These are phyloP conservation scores for Colletes latitarsis DNA, from an alignment of 1,140 invertebrate species.

Conservation along the genomic window DNA sequence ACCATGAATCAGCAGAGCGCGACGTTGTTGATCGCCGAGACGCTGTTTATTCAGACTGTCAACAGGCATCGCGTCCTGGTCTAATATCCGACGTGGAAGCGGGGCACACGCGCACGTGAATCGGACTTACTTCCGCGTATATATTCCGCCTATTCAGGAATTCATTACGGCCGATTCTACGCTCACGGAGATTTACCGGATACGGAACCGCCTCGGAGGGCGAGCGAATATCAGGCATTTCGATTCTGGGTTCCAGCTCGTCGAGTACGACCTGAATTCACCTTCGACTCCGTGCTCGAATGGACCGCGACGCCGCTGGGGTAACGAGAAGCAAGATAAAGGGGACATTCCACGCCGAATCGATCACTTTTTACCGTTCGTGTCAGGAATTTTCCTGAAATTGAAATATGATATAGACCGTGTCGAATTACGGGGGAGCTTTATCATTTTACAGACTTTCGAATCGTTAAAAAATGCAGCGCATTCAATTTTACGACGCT, in stretches of 20 bases:
- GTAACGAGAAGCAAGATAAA: slow-evolving; percentile 51
- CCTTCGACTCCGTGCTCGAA: neutral
- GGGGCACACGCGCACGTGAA: slow-evolving; percentile 33
- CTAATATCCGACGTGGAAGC: slow-evolving; percentile 46
- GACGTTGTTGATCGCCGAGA: slow-evolving; percentile 51
- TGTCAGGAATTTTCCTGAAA: no score
- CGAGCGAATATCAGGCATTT: slow-evolving; percentile 58
- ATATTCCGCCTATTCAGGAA: slow-evolving; percentile 66
- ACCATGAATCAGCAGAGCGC: slow-evolving; percentile 32
- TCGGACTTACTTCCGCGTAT: slow-evolving; percentile 61
- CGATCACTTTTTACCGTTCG: no score
- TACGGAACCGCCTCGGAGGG: slow-evolving; percentile 46
- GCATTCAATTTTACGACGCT: no score
- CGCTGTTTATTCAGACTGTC: slow-evolving; percentile 58
- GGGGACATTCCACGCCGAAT: no score
- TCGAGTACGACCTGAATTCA: slow-evolving; percentile 44
- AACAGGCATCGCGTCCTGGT: slow-evolving; percentile 44
- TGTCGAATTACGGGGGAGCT: no score
- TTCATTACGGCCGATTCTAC: slow-evolving; percentile 70
- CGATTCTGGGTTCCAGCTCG: slow-evolving; percentile 33
- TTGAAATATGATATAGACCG: no score
- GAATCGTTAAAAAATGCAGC: no score
- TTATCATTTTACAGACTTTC: no score
- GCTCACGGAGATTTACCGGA: slow-evolving; percentile 63
- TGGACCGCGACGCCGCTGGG: neutral